Percentiles rank a stretch among this genome's conserved stretches.
phyloP scores from a whole-genome alignment of 2,888 invertebrate species.

The Vandiemenella viatica region DNA sequence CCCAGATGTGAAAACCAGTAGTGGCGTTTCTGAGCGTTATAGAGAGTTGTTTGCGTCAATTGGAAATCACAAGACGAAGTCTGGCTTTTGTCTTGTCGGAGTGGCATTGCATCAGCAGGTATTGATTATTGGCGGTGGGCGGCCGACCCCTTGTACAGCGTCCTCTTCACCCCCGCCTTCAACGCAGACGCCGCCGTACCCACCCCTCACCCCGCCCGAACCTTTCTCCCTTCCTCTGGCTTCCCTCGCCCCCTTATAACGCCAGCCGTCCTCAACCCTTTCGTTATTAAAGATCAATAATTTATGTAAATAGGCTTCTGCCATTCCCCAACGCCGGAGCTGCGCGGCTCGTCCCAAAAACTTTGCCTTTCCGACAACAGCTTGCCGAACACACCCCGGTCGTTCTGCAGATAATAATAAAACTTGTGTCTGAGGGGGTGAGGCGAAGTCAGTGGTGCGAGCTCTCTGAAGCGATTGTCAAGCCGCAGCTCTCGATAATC shows the following conservation, averaged over 20 bases:
- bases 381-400: background rate
- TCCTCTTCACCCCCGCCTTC: slow-evolving; percentile 2
- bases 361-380: background rate
- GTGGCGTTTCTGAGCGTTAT: background rate
- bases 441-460: too few relatives aligned
- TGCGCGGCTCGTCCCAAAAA: slow-evolving; percentile 6
- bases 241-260: slow-evolving; percentile 7
- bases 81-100: too few relatives aligned
- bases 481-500: too few relatives aligned
- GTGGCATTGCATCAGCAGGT: background rate
- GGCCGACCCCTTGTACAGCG: background rate
- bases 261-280: slow-evolving; percentile 9
- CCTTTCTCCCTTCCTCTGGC: slow-evolving; percentile 1
- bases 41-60: background rate
- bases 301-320: slow-evolving; percentile 18
- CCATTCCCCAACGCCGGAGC: slow-evolving; percentile 10
- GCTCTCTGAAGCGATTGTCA: too few relatives aligned
- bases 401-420: too few relatives aligned
- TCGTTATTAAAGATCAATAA: slow-evolving; percentile 18
- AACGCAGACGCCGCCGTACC: slow-evolving; percentile 1
- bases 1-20: slow-evolving; percentile 7
- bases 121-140: background rate
- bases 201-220: slow-evolving; percentile 2
- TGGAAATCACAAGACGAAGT: background rate
- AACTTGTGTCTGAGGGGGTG: too few relatives aligned